These are phyloP conservation scores for Deroplatys truncata DNA, from an alignment of 2,888 invertebrate genomes.

Conservation along the genomic window DNA sequence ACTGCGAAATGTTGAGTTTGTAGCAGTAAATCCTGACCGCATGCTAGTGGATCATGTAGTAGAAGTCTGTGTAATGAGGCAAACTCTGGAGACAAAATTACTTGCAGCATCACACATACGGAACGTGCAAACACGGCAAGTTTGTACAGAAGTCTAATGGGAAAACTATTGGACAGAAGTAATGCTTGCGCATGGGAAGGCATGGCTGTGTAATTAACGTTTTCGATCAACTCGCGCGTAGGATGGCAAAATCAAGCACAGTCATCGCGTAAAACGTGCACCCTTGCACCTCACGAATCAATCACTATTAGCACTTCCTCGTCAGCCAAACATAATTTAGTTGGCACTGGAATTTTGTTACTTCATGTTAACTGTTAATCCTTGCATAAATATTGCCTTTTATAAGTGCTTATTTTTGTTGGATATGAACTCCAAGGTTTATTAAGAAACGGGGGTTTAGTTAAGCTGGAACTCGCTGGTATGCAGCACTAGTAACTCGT, in stretches of 20 bases:
- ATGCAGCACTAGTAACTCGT: too few relatives aligned
- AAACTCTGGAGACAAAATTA: neutral
- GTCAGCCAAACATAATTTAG: too few relatives aligned
- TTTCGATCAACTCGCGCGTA: neutral
- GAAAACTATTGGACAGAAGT: neutral
- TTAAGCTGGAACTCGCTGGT: too few relatives aligned
- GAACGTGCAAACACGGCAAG: neutral
- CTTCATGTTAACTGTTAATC: too few relatives aligned
- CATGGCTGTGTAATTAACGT: neutral
- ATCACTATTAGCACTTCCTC: neutral
- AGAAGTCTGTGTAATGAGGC: neutral
- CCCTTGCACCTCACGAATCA: neutral
- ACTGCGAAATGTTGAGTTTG: too few relatives aligned
- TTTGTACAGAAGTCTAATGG: neutral
- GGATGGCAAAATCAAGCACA: neutral
- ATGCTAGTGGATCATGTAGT: neutral
- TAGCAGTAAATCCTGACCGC: too few relatives aligned
- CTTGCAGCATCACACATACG: neutral
- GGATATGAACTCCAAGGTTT: too few relatives aligned
- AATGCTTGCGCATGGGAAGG: neutral
- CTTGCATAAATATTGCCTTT: too few relatives aligned
- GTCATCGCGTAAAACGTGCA: neutral
- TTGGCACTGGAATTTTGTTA: too few relatives aligned
- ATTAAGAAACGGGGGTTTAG: too few relatives aligned
- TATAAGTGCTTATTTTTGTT: too few relatives aligned